Conservation (phyloP, 1,140 invertebrate genomes). For the Protaetia brevitarsis region DNA sequence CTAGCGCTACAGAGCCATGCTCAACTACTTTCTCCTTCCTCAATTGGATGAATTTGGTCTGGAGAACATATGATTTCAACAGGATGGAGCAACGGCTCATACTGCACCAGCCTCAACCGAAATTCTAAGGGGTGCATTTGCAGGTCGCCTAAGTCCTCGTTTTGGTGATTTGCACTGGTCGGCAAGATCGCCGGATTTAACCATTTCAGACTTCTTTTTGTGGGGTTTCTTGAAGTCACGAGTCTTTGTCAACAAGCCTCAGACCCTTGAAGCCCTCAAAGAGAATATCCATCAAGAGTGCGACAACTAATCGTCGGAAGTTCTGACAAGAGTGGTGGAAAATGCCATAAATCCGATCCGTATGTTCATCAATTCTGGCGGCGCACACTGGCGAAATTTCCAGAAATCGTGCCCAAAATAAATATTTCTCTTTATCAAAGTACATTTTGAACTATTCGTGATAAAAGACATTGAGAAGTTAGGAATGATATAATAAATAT, state of each 20-base stretch:
- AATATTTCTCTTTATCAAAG: too few species aligned
- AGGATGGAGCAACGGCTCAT: constrained; percentile 48
- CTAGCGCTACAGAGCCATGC: too few species aligned
- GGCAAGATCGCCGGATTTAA: too few species aligned
- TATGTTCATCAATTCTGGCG: neutral
- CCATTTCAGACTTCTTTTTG: too few species aligned
- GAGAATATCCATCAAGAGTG: neutral
- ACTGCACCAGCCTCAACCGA: constrained; percentile 25
- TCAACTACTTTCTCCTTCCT: neutral
- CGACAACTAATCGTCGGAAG: neutral
- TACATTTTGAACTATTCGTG: too few species aligned
- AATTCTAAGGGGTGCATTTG: neutral
- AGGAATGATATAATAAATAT: too few species aligned
- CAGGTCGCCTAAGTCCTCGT: constrained; percentile 14
- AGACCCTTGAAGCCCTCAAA: neutral
- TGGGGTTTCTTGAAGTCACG: too few species aligned
- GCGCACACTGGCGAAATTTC: too few species aligned
- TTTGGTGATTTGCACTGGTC: too few species aligned
- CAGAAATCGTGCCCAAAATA: too few species aligned
- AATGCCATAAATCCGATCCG: neutral
- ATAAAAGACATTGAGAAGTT: too few species aligned
- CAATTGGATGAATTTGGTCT: neutral
- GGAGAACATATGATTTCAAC: constrained; percentile 41
- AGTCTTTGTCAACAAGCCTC: neutral
- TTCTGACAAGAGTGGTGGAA: too few species aligned